A percentile compares a stretch with the other conserved stretches of the same genome.
These are phyloP conservation scores for Hemaris fuciformis DNA, from an alignment of 2,888 invertebrate genomes.

Conservation along the genomic window DNA sequence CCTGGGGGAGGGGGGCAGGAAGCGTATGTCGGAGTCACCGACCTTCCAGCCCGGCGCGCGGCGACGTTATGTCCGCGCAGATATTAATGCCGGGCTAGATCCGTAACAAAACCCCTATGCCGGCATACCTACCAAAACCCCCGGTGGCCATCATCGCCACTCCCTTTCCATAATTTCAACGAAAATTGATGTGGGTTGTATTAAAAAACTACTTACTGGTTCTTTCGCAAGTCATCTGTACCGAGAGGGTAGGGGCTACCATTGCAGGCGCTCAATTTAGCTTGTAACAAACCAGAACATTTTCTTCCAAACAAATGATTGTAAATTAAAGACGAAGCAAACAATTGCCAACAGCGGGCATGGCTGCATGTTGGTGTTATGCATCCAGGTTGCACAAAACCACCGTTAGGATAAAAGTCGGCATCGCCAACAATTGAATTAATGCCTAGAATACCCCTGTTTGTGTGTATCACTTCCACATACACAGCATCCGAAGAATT, in stretches of 20 bases:
- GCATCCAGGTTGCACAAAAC: constrained; percentile 56
- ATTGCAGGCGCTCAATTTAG: constrained; percentile 41
- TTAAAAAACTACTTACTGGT: constrained; percentile 36
- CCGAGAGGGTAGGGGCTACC: constrained; percentile 46
- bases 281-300: constrained; percentile 36
- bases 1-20: no score
- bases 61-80: no score
- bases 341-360: constrained; percentile 50
- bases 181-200: neutral
- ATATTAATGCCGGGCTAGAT: no score
- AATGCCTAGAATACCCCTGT: constrained; percentile 55
- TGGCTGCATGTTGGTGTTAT: constrained; percentile 47
- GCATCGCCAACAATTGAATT: constrained; percentile 67
- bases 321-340: constrained; percentile 42
- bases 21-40: no score
- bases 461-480: constrained; percentile 53
- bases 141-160: no score
- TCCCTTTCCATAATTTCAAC: no score
- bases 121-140: no score
- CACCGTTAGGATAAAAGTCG: constrained; percentile 83
- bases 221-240: constrained; percentile 44
- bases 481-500: constrained; percentile 51
- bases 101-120: no score
- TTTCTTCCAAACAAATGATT: constrained; percentile 44
- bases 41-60: no score